Evolutionary conservation across 2,888 invertebrate species (phyloP).

Genomic region (Capitulum mitella): DNA sequence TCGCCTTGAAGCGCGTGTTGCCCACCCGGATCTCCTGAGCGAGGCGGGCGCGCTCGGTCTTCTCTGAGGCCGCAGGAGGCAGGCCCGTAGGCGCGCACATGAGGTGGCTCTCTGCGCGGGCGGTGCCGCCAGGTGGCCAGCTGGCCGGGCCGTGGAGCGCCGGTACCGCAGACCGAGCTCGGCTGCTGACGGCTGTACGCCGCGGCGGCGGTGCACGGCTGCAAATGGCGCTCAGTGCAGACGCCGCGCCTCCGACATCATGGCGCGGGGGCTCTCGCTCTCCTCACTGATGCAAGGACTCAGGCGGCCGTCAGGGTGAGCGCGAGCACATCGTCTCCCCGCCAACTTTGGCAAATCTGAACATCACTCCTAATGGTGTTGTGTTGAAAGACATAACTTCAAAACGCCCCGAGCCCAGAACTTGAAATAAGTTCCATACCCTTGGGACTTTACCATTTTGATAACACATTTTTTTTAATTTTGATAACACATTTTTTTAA

Average conservation of each 20-base stretch:
- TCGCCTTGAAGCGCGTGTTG: constrained; percentile 71
- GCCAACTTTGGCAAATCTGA: too few relatives aligned
- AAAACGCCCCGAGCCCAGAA: too few relatives aligned
- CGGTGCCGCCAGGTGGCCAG: constrained; percentile 87
- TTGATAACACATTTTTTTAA: too few relatives aligned
- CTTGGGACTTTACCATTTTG: too few relatives aligned
- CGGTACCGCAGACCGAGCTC: constrained; percentile 62
- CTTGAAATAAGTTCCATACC: too few relatives aligned
- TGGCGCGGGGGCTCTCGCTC: constrained; percentile 88
- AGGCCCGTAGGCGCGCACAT: constrained; percentile 92
- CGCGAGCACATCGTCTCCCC: too few relatives aligned
- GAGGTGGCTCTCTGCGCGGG: constrained; percentile 78
- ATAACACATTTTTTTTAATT: too few relatives aligned
- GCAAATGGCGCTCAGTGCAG: constrained; percentile 62
- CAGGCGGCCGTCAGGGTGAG: too few relatives aligned
- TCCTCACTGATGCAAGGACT: constrained; percentile 88
- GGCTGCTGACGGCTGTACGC: constrained; percentile 59
- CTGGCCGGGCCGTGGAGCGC: constrained; percentile 54
- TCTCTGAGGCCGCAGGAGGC: constrained; percentile 61
- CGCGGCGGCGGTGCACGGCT: constrained; percentile 67
- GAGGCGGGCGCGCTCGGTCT: constrained; percentile 60
- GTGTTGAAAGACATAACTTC: too few relatives aligned
- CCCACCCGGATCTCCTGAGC: constrained; percentile 66
- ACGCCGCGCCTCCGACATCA: constrained; percentile 58
- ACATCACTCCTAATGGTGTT: too few relatives aligned